A percentile compares a stretch with the other conserved stretches of the same genome.
These are phyloP conservation scores for Aplysia californica DNA, from an alignment of 1,140 invertebrate genomes.

Conservation along the genomic window DNA sequence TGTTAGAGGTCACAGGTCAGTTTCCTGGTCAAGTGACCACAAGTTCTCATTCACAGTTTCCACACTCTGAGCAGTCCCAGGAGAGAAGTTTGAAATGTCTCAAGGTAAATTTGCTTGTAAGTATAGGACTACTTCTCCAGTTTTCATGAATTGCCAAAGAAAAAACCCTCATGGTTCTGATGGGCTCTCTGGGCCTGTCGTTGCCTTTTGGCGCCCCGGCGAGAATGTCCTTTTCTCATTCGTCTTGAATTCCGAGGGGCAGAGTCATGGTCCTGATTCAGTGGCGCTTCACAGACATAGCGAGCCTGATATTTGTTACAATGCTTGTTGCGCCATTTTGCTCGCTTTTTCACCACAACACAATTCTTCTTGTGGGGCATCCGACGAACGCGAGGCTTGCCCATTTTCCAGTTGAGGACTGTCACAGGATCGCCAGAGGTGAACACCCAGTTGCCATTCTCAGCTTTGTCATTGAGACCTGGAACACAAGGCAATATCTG, in stretches of 20 bases:
- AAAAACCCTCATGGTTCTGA: not conserved
- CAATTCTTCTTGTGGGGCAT: conserved; percentile 53
- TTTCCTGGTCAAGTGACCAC: no score
- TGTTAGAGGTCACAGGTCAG: no score
- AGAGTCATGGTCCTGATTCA: not conserved
- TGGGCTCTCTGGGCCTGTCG: conserved; percentile 19
- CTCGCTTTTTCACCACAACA: conserved; percentile 51
- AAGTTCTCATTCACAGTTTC: no score
- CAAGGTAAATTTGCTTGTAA: no score
- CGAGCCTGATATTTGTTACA: conserved; percentile 53
- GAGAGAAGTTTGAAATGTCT: no score
- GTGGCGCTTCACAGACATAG: conserved; percentile 53
- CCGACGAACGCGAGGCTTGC: conserved; percentile 44
- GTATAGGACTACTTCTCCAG: no score
- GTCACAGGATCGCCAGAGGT: conserved; percentile 44
- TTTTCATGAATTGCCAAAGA: not conserved
- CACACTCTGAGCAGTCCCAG: no score
- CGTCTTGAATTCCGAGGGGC: no score
- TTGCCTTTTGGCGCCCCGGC: not conserved
- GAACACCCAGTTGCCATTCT: conserved; percentile 50
- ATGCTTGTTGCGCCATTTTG: conserved; percentile 58
- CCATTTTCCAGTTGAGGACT: conserved; percentile 51
- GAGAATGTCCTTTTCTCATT: no score
- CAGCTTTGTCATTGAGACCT: conserved; percentile 59
- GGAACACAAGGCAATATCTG: not conserved